A percentile compares a stretch with the other conserved stretches of the same genome.
Evolutionary conservation across 2,113 vertebrate species (phyloP).

Genomic region (cat (Felis catus)): DNA sequence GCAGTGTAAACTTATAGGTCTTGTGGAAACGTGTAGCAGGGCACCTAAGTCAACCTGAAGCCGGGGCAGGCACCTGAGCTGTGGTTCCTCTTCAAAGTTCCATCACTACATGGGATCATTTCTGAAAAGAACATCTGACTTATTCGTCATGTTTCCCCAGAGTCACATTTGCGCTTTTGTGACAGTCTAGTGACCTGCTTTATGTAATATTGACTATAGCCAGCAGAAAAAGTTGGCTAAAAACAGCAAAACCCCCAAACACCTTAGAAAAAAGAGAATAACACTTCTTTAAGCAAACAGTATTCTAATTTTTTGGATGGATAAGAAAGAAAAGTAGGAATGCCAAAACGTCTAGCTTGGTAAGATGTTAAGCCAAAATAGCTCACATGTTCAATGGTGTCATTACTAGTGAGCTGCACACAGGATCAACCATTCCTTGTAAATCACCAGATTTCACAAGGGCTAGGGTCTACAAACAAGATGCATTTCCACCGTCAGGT

Average conservation of each 20-base stretch:
- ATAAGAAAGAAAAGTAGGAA: neutral
- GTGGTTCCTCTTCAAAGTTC: neutral
- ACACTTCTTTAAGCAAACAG: neutral
- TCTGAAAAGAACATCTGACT: neutral
- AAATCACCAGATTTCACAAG: neutral
- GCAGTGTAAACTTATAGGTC: neutral
- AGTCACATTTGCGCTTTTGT: neutral
- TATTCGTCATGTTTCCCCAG: neutral
- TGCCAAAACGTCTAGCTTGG: neutral
- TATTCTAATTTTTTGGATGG: neutral
- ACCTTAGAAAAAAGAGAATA: neutral
- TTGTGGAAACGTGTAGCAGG: neutral
- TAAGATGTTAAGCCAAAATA: neutral
- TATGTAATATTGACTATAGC: neutral
- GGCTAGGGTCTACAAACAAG: neutral
- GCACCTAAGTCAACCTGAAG: neutral
- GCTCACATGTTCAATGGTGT: neutral
- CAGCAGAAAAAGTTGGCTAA: neutral
- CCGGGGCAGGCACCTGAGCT: neutral
- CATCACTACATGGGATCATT: neutral
- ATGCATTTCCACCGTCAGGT: neutral
- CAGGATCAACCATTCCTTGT: neutral
- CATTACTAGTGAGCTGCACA: neutral
- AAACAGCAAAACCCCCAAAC: neutral
- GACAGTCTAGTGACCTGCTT: neutral